Evolutionary conservation across 2,113 vertebrate species (phyloP).

Genomic region (Neodon shergylaensis): DNA sequence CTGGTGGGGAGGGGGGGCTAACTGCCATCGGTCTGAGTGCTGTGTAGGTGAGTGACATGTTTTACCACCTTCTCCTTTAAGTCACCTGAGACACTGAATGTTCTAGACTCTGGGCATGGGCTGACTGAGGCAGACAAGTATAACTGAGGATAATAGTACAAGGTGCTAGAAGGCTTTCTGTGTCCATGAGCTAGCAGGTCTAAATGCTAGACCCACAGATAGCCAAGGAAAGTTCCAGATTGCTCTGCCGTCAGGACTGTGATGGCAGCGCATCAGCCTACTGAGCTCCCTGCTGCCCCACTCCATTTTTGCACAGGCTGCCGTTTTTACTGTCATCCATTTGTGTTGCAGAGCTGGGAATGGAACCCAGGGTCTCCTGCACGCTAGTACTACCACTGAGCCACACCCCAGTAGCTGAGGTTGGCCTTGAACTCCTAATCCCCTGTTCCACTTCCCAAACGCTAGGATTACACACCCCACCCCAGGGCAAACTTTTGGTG

Average conservation of each 20-base stretch:
- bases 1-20: not conserved
- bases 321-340: fast-evolving
- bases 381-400: not conserved
- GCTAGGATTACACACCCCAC: not conserved
- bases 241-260: not conserved
- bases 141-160: not conserved
- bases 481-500: not conserved
- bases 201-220: not conserved
- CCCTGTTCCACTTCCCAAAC: not conserved
- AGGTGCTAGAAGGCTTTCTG: not conserved
- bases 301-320: not conserved
- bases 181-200: not conserved
- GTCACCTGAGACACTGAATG: not conserved
- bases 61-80: not conserved
- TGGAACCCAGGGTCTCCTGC: not conserved
- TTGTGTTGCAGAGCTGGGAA: not conserved
- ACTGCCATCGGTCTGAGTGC: not conserved
- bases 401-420: not conserved
- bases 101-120: not conserved
- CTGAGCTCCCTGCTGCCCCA: too few species aligned
- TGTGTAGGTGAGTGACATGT: too few species aligned
- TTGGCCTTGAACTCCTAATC: not conserved
- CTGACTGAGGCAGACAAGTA: not conserved
- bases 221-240: too few species aligned
- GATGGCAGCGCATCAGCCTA: not conserved